Conservation (phyloP, 2,888 invertebrate genomes). For the Torymus tubicola region DNA sequence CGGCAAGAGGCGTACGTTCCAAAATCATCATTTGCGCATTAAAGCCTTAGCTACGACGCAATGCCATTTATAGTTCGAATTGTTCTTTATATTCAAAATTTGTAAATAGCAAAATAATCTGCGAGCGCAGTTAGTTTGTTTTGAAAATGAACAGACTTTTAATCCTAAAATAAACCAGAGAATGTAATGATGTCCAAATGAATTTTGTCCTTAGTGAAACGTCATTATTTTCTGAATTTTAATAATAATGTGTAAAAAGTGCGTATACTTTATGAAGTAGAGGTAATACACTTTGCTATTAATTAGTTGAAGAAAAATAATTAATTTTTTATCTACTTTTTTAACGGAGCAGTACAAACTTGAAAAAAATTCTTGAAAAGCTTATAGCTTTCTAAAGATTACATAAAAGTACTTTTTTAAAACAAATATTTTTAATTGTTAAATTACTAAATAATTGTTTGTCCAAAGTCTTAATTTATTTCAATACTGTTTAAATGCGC, state of each 20-base stretch:
- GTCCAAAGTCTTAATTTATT: slow-evolving; percentile 28
- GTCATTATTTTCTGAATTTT: slow-evolving; percentile 44
- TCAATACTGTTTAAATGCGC: slow-evolving; percentile 26
- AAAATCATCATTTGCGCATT: slow-evolving; percentile 50
- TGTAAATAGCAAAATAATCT: slow-evolving; percentile 52
- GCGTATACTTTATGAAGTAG: slow-evolving; percentile 10
- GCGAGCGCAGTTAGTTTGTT: slow-evolving; percentile 39
- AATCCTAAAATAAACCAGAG: slow-evolving; percentile 12
- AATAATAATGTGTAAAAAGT: slow-evolving; percentile 43
- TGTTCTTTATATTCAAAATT: slow-evolving; percentile 53
- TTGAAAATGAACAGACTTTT: slow-evolving; percentile 37
- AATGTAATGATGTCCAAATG: slow-evolving; percentile 31
- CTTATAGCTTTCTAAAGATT: slow-evolving; percentile 22
- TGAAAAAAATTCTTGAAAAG: slow-evolving; percentile 1
- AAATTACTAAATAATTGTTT: slow-evolving; percentile 16
- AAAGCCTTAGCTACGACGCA: slow-evolving; percentile 57
- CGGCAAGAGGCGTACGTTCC: slow-evolving; percentile 40
- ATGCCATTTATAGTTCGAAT: slow-evolving; percentile 57
- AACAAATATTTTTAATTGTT: slow-evolving; percentile 10
- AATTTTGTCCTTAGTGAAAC: slow-evolving; percentile 31
- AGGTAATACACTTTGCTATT: slow-evolving; percentile 27
- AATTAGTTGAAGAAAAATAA: slow-evolving; percentile 13
- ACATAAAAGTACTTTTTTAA: slow-evolving; percentile 16
- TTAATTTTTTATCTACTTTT: slow-evolving; percentile 32
- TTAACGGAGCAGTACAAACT: slow-evolving; percentile 27